These are phyloP conservation scores for Epinotia ramella DNA, from an alignment of 2,888 invertebrate species.

Conservation along the genomic window DNA sequence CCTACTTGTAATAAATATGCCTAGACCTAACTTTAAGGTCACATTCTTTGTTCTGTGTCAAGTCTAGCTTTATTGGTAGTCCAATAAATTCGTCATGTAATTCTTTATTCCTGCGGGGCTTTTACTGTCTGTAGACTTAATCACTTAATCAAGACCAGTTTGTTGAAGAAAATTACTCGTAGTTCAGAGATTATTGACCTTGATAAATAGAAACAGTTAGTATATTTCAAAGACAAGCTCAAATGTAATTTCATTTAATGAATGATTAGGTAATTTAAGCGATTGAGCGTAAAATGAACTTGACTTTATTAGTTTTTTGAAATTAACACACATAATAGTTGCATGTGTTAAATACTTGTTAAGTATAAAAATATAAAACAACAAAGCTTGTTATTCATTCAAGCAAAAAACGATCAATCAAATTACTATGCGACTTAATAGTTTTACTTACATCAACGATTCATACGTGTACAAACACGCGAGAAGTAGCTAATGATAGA, in stretches of 20 bases:
- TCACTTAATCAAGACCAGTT: slow-evolving; percentile 27
- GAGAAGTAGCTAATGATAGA: no score
- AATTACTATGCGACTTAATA: no score
- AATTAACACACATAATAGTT: not conserved
- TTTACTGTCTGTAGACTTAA: slow-evolving; percentile 16
- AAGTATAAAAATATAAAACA: not conserved
- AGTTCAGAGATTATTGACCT: not conserved
- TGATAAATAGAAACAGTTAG: not conserved
- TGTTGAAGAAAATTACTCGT: slow-evolving; percentile 26
- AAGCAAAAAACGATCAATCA: no score
- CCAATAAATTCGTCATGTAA: slow-evolving; percentile 13
- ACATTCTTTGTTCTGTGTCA: not conserved
- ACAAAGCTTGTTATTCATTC: not conserved
- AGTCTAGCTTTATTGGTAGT: slow-evolving; percentile 21
- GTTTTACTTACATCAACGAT: not conserved
- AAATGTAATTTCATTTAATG: not conserved
- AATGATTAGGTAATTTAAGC: not conserved
- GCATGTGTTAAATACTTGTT: not conserved
- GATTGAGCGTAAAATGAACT: no score
- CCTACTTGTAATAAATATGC: not conserved
- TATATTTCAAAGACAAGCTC: not conserved
- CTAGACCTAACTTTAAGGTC: not conserved
- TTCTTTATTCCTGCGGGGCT: slow-evolving; percentile 9
- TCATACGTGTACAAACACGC: no score
- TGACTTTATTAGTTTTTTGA: no score